These are phyloP conservation scores for Ceratina calcarata DNA, from an alignment of 1,140 invertebrate genomes.

Conservation along the genomic window DNA sequence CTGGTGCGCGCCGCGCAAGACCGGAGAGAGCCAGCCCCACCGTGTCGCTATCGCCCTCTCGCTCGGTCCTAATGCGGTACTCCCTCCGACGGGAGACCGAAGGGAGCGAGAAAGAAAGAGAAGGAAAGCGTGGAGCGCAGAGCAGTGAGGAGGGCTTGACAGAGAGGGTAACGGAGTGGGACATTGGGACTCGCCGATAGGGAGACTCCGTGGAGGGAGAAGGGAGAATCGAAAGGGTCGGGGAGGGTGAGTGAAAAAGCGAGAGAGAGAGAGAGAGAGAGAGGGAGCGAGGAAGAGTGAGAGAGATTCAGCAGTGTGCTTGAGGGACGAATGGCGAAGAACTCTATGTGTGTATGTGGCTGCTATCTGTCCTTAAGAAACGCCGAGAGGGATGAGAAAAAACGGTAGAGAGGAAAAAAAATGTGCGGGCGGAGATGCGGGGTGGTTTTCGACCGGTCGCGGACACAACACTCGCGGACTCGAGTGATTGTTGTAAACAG, in stretches of 20 bases:
- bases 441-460: slow-evolving; percentile 46
- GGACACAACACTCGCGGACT: slow-evolving; percentile 28
- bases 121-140: slow-evolving; percentile 53
- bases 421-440: neutral
- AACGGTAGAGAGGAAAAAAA: slow-evolving; percentile 26
- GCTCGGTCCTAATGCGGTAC: slow-evolving; percentile 39
- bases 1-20: slow-evolving; percentile 79
- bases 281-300: neutral
- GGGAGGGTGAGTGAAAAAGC: slow-evolving; percentile 43
- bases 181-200: slow-evolving; percentile 29
- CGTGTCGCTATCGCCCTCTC: slow-evolving; percentile 61
- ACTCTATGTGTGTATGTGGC: neutral
- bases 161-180: slow-evolving; percentile 54
- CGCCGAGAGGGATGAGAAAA: slow-evolving; percentile 41
- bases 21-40: slow-evolving; percentile 75
- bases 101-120: slow-evolving; percentile 48
- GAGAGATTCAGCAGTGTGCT: slow-evolving; percentile 30
- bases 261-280: slow-evolving; percentile 30
- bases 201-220: slow-evolving; percentile 1
- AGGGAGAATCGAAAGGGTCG: slow-evolving; percentile 52
- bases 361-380: slow-evolving; percentile 23
- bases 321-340: slow-evolving; percentile 1
- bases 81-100: slow-evolving; percentile 31
- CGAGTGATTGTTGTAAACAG: slow-evolving; percentile 65
- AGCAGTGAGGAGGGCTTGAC: slow-evolving; percentile 54